These are phyloP conservation scores for Conopomorpha cramerella DNA, from an alignment of 1,140 invertebrate species.

Conservation along the genomic window DNA sequence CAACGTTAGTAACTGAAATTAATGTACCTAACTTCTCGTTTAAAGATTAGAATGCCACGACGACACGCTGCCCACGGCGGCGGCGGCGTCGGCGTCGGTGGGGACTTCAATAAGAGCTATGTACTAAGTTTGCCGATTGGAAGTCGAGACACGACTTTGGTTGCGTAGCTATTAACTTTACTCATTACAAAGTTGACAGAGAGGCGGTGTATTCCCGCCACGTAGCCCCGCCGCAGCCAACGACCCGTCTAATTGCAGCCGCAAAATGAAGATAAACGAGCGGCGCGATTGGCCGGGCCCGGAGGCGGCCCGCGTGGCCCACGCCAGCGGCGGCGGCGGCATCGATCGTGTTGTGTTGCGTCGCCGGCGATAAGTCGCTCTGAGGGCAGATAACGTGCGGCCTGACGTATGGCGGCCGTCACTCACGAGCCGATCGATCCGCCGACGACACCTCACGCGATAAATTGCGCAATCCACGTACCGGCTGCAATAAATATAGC, in stretches of 20 bases:
- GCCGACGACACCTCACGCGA: conserved; percentile 52
- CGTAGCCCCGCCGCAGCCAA: conserved; percentile 55
- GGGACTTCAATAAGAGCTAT: too few relatives aligned
- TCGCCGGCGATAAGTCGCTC: conserved; percentile 52
- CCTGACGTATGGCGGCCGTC: conserved; percentile 52
- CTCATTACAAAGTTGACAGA: conserved; percentile 56
- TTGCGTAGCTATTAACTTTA: conserved; percentile 53
- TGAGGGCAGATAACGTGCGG: conserved; percentile 47
- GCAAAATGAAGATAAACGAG: conserved; percentile 66
- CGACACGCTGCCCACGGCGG: too few relatives aligned
- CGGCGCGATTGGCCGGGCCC: conserved; percentile 26
- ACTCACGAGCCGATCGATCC: conserved; percentile 41
- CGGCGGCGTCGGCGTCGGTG: too few relatives aligned
- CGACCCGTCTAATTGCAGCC: conserved; percentile 68
- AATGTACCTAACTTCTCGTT: not conserved
- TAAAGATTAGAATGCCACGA: not conserved
- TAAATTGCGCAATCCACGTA: conserved; percentile 56
- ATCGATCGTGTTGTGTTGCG: too few relatives aligned
- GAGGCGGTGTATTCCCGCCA: conserved; percentile 44
- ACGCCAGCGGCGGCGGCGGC: conserved; percentile 18
- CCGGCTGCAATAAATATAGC: conserved; percentile 55
- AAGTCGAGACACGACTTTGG: conserved; percentile 26
- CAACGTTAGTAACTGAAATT: not conserved
- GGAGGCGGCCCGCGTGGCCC: too few relatives aligned
- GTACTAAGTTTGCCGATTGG: conserved; percentile 34